Evolutionary conservation across 2,888 invertebrate species (phyloP).

Genomic region (Calameuta filiformis): DNA sequence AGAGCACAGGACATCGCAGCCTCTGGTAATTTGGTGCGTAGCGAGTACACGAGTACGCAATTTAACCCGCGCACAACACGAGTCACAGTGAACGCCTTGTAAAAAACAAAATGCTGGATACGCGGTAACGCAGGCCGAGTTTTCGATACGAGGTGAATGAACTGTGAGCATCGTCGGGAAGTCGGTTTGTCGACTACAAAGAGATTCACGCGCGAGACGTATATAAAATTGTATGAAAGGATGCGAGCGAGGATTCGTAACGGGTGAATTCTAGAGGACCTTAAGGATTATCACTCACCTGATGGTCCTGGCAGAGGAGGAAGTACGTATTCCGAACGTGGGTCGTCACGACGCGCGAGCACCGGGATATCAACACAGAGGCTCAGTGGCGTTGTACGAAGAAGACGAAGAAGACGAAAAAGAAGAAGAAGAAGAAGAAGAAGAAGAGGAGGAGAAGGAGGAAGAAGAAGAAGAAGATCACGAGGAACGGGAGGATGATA

Average conservation of each 20-base stretch:
- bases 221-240: conserved; percentile 36
- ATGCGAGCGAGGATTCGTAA: not conserved
- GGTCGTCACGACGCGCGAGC: conserved; percentile 3
- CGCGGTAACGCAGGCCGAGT: not conserved
- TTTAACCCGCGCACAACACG: not conserved
- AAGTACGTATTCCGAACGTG: conserved; percentile 24
- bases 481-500: conserved; percentile 47
- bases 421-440: conserved; percentile 18
- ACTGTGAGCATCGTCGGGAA: not conserved
- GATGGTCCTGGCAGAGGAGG: conserved; percentile 43
- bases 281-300: conserved; percentile 58
- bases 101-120: not conserved
- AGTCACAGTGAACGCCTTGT: not conserved
- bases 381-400: conserved; percentile 6
- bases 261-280: not conserved
- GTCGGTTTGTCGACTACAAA: not conserved
- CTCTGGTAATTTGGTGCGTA: not conserved
- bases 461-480: not conserved
- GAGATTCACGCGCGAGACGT: conserved; percentile 42
- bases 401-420: conserved; percentile 17
- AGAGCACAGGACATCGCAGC: not conserved
- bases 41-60: not conserved
- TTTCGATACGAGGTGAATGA: not conserved
- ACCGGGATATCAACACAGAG: not conserved
- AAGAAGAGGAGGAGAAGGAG: conserved; percentile 13